A percentile compares a stretch with the other conserved stretches of the same genome.
Evolutionary conservation across 2,888 invertebrate species (phyloP).

Genomic region (Synanthedon andrenaeformis): DNA sequence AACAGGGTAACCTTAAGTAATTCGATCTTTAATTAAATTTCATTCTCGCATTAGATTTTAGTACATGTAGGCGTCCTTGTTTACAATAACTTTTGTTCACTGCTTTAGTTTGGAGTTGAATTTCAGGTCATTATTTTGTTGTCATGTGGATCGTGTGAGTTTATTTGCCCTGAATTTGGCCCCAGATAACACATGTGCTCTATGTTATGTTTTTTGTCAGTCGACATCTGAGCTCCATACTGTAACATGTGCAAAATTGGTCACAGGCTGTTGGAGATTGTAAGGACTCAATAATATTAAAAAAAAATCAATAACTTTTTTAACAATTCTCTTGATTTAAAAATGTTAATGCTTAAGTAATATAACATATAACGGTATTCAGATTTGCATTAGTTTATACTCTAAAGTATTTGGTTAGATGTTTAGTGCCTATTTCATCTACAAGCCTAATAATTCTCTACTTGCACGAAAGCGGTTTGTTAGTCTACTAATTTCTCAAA

Average conservation of each 20-base stretch:
- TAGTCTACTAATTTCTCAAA: conserved; percentile 2
- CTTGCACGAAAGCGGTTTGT: conserved; percentile 34
- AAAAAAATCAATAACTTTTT: too few relatives aligned
- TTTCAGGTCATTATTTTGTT: conserved; percentile 12
- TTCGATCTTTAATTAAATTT: conserved; percentile 55
- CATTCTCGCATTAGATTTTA: conserved; percentile 30
- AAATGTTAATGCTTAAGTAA: too few relatives aligned
- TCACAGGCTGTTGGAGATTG: conserved; percentile 33
- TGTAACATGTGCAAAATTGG: conserved; percentile 56
- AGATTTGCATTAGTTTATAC: too few relatives aligned
- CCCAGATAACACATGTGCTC: conserved; percentile 23
- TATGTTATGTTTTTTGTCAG: conserved; percentile 62
- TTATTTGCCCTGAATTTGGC: conserved; percentile 38
- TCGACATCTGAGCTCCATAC: conserved; percentile 39
- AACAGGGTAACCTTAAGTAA: conserved; percentile 45
- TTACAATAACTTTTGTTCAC: conserved; percentile 18
- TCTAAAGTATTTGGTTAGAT: conserved; percentile 22
- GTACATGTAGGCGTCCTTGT: conserved; percentile 26
- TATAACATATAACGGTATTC: too few relatives aligned
- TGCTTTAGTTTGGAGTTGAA: conserved; percentile 1
- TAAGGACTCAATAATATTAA: conserved; percentile 25
- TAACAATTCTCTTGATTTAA: too few relatives aligned
- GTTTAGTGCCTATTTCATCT: conserved; percentile 44
- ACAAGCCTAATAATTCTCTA: conserved; percentile 22
- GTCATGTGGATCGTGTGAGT: conserved; percentile 22